These are phyloP conservation scores for Lerista edwardsae DNA, from an alignment of 2,797 vertebrate species.

Conservation along the genomic window DNA sequence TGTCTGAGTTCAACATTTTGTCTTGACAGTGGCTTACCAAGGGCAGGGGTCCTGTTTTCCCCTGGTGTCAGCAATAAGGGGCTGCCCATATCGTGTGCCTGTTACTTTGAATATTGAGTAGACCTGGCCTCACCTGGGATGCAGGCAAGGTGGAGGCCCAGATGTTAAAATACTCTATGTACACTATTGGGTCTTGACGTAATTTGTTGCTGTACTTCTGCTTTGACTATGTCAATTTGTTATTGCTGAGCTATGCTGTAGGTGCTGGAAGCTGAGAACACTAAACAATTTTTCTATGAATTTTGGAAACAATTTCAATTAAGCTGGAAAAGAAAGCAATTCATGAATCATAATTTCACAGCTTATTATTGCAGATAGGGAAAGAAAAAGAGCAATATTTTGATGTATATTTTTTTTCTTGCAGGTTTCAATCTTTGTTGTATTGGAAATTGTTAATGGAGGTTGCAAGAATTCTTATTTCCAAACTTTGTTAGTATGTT, in stretches of 20 bases:
- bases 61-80: too few relatives aligned
- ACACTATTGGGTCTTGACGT: too few relatives aligned
- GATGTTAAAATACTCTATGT: too few relatives aligned
- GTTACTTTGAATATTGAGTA: too few relatives aligned
- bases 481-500: background rate
- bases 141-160: too few relatives aligned
- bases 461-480: background rate
- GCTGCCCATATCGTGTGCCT: too few relatives aligned
- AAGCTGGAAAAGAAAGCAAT: background rate
- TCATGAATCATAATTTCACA: background rate
- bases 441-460: background rate
- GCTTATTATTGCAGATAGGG: background rate
- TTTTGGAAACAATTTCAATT: too few relatives aligned
- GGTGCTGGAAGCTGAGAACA: background rate
- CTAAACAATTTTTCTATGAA: too few relatives aligned
- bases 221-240: background rate
- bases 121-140: too few relatives aligned
- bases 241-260: too few relatives aligned
- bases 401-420: background rate
- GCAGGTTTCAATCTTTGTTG: too few relatives aligned
- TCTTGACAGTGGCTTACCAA: background rate
- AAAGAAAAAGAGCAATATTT: background rate
- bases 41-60: too few relatives aligned
- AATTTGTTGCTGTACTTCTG: background rate
- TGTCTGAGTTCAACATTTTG: background rate